A percentile compares a stretch with the other conserved stretches of the same genome.
Evolutionary conservation across 2,888 invertebrate species (phyloP).

Genomic region (Ethmia dodecea): DNA sequence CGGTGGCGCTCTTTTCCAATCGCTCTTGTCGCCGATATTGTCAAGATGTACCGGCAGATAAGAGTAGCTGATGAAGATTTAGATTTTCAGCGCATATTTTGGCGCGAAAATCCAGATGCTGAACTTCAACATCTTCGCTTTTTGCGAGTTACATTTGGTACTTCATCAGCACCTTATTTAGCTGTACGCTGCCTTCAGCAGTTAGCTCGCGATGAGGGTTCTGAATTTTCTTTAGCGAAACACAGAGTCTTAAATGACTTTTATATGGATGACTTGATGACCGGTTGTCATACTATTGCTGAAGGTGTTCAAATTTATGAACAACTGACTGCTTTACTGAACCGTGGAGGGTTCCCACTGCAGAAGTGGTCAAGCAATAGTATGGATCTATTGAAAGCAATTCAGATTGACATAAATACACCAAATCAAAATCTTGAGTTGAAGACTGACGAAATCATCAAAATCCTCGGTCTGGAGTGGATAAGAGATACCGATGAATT

Average conservation of each 20-base stretch:
- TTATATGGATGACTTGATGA: conserved; percentile 23
- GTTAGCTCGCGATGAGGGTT: conserved; percentile 10
- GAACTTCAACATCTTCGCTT: not conserved
- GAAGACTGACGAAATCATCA: conserved; percentile 18
- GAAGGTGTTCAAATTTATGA: not conserved
- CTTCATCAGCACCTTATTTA: conserved; percentile 18
- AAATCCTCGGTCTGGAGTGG: conserved; percentile 24
- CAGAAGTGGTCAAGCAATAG: conserved; percentile 12
- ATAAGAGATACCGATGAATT: conserved; percentile 11
- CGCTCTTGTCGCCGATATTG: conserved; percentile 16
- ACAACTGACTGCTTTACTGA: not conserved
- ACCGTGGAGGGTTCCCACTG: conserved; percentile 2
- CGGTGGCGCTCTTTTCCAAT: conserved; percentile 17
- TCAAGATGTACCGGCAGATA: conserved; percentile 24
- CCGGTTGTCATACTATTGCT: conserved; percentile 8
- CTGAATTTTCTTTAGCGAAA: conserved; percentile 12
- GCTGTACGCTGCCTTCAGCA: conserved; percentile 19
- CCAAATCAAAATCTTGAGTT: conserved; percentile 4
- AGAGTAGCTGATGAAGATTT: conserved; percentile 13
- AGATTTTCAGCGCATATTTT: conserved; percentile 8
- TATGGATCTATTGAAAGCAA: not conserved
- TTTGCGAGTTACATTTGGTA: conserved; percentile 1
- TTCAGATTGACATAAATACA: not conserved
- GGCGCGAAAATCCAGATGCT: not conserved
- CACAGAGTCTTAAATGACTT: conserved; percentile 7